Base-by-base conservation (phyloP, 2,888 invertebrate genomes). In the Chironomus riparius region DNA sequence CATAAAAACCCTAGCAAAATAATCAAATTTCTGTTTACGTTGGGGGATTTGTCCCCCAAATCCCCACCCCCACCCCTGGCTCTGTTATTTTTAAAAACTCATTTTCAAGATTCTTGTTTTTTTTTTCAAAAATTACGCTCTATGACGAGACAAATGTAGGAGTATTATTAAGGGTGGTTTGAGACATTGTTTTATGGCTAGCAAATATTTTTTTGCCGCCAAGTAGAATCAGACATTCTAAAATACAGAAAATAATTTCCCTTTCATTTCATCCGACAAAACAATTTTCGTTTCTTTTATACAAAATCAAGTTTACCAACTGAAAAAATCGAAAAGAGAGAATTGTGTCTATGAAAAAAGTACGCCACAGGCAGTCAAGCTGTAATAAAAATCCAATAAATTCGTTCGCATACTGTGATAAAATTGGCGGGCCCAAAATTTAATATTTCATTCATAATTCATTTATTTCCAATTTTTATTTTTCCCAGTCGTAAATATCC, bases 391-490 rank as follows among this genome's bases (percentile, higher is more conserved):
- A 65, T 47, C 73, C 73, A 73, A 73, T 73, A 73, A 73, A 73
- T 61, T 65, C 38, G n/a, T 4, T 71, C 62, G 18, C 62, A 21
- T 62, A 21, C 21, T 62, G 21, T 18, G 38, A 68, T n/a, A n/a
- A 15, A 68, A 28, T 13, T 28, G 10, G 10, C 21, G 6, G 56
- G 47, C 12, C 65, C 12, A 73, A 73, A 73, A 38, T 73, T 73
- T 47, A 18, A 73, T 73, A 73, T 73, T 73, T 65, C 28, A n/a
- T 22, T 38, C 28, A 65, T 73, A 73, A 73, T 73, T 73, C 73
- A 73, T 73, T 72, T 72, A 68, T 68, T 28, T 68, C 18, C 68
- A 62, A 21, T 62, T 38, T 68, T 15, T n/a, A 28, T 21, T 61
- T 28, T 62, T 18, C 61, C 15, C 24, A 18, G 2, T 62, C 62